Evolutionary conservation across 2,888 invertebrate genomes (phyloP), one percentile per base, ranked within the genome.

Genomic region (Flexamia atlantica): DNA sequence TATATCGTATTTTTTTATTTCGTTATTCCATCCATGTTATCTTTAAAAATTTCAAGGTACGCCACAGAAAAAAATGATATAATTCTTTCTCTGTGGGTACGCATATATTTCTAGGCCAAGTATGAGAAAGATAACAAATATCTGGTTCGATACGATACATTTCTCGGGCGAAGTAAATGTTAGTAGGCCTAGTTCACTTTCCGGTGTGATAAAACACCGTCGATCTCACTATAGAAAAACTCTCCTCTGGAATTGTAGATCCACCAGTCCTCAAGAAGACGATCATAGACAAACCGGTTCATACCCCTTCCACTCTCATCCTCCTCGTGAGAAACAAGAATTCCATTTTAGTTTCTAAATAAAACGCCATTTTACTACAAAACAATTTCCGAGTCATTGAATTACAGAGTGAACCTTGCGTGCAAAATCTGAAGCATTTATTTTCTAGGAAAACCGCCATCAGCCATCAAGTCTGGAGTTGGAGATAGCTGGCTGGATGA

Each of bases 251-350:
- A 46, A 46, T 46, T 46, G 46, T 14, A 46, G 46, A 46, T 46
- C 46, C 46, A 46, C 46, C n/a, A n/a, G n/a, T n/a, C n/a, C 12
- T 46, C 12, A 17, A 46, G 46, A 10, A 46, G 46, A 17, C 46
- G 12, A 46, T 46, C 46, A 23, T 57, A 57, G 25, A 25, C 2
- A 64, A 64, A 64, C 64, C 64, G 64, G 64, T 64, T 64, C 64
- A 14, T 17, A 9, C 64, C 64, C 64, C 28, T 14, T 20, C 64
- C 28, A 9, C 64, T 30, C 4, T 7, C 46, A 10, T 17, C 46
- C 14, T 12, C 7, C 36, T 9, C 36, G 36, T 36, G 36, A 36
- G 36, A 36, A 36, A 36, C 36, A 9, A 36, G 36, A 36, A 36
- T 36, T 36, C 4, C 5, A 7, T 46, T 46, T 46, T 12, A 2